Evolutionary conservation across 2,888 invertebrate species (phyloP).

Genomic region (Drosophila sordidula): DNA sequence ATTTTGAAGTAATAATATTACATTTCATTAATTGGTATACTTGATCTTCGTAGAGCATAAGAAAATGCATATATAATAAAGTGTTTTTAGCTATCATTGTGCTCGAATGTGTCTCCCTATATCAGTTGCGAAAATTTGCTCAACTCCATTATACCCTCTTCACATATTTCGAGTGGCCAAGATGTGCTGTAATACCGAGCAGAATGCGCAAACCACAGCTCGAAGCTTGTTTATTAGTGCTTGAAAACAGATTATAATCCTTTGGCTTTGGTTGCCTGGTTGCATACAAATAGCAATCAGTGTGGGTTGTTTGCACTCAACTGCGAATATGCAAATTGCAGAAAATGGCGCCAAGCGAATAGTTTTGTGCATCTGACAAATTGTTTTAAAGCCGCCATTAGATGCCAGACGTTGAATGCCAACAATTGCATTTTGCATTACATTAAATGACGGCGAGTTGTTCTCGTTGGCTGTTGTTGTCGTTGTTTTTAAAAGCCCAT

Average conservation of each 20-base stretch:
- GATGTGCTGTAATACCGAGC: not conserved
- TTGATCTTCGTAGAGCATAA: too few species aligned
- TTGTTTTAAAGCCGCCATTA: constrained; percentile 35
- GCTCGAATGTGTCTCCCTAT: not conserved
- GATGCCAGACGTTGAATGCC: constrained; percentile 3
- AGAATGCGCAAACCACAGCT: constrained; percentile 3
- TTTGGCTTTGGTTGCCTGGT: constrained; percentile 18
- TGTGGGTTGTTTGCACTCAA: constrained; percentile 28
- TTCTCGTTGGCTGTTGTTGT: constrained; percentile 18
- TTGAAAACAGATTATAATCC: constrained; percentile 29
- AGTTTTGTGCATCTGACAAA: constrained; percentile 46
- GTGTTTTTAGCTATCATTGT: too few species aligned
- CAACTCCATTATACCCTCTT: not conserved
- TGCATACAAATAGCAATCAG: constrained; percentile 63
- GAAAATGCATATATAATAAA: too few species aligned
- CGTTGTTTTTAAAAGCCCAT: constrained; percentile 60
- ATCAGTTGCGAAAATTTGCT: not conserved
- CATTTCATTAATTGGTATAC: too few species aligned
- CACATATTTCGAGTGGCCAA: not conserved
- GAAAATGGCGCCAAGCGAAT: constrained; percentile 37
- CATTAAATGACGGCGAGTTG: constrained; percentile 25
- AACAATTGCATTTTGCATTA: constrained; percentile 52
- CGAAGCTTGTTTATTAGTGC: constrained; percentile 8
- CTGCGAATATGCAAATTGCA: constrained; percentile 50
- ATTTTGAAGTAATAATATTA: too few species aligned